Evolutionary conservation across 1,140 invertebrate genomes (phyloP).

Genomic region (Caenorhabditis briggsae): DNA sequence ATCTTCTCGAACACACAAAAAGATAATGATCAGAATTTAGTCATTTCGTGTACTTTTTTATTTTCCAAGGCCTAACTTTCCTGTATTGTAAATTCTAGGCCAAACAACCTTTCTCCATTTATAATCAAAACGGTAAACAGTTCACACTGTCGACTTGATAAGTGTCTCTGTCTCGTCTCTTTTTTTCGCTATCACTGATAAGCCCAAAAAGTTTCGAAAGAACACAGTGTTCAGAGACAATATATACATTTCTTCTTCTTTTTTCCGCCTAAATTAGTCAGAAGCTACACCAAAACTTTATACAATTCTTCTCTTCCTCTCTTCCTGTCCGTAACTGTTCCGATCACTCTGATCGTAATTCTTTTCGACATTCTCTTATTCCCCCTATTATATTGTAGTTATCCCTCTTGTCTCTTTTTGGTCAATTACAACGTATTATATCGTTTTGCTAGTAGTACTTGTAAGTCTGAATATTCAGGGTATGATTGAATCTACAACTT

Average conservation of each 20-base stretch:
- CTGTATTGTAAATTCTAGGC: not conserved
- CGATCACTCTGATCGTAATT: conserved; percentile 30
- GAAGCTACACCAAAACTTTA: not conserved
- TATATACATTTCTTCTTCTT: not conserved
- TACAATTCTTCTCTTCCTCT: not conserved
- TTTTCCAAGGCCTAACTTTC: too few relatives aligned
- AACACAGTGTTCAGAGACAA: not conserved
- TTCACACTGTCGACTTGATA: conserved; percentile 29
- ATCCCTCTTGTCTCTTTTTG: not conserved
- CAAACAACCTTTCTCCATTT: not conserved
- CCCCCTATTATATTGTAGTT: conserved; percentile 9
- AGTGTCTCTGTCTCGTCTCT: not conserved
- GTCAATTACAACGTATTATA: not conserved
- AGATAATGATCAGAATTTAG: too few relatives aligned
- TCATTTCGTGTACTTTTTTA: too few relatives aligned
- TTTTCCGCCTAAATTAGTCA: conserved; percentile 20
- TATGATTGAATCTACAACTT: conserved; percentile 56
- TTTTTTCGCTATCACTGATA: not conserved
- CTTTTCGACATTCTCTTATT: conserved; percentile 32
- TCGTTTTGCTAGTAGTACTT: conserved; percentile 12
- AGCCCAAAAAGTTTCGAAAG: not conserved
- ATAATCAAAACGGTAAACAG: conserved; percentile 43
- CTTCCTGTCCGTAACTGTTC: conserved; percentile 7
- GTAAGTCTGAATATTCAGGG: not conserved
- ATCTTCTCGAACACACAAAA: too few relatives aligned